Base-by-base conservation (phyloP, 2,888 invertebrate genomes). In the Hydropsyche betteni region DNA sequence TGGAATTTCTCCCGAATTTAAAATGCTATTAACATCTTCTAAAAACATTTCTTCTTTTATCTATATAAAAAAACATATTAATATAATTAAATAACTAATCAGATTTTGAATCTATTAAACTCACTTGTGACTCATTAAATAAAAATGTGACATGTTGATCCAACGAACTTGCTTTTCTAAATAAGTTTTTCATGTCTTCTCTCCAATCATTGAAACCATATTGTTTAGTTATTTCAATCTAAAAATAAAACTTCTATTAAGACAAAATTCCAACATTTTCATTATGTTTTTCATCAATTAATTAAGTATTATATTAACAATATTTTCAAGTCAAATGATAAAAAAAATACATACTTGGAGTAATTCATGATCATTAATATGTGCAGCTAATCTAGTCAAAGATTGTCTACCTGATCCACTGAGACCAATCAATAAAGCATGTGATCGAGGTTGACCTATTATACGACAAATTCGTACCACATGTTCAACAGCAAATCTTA, bases 381-480 rank as follows among this genome's bases (percentile, higher is more conserved):
- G 96, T n/a, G 96, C 93, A 6, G 97, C 93, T 77, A 98, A 88
- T 74, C 96, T 89, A 1, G 96, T 95, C 78, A 97, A 88, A 5
- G 97, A 97, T 86, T 97, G 97, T 69, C 97, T 88, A 7, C 98
- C 97, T 4, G 97, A 96, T 74, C 98, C 98, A 24, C 97, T 97
- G 38, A 97, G 94, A 5, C 98, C 98, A 10, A 97, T 94, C 55
- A 97, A 86, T 76, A 97, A 87, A 53, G 93, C 95, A 86, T 98
- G 97, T 82, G 95, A 95, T 80, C 95, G 90, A 7, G 97, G 97
- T 85, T 97, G 97, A 82, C 96, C 94, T 81, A 98, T 87, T 82
- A 98, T 94, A 80, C 97, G 92, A 82, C 94, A 93, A 80, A 98
- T 93, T 80, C 95, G 91, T 0, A 97, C 96, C 81, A 98, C 89